Conservation (phyloP, 2,113 vertebrate genomes). For the Lichenostomus cassidix region DNA sequence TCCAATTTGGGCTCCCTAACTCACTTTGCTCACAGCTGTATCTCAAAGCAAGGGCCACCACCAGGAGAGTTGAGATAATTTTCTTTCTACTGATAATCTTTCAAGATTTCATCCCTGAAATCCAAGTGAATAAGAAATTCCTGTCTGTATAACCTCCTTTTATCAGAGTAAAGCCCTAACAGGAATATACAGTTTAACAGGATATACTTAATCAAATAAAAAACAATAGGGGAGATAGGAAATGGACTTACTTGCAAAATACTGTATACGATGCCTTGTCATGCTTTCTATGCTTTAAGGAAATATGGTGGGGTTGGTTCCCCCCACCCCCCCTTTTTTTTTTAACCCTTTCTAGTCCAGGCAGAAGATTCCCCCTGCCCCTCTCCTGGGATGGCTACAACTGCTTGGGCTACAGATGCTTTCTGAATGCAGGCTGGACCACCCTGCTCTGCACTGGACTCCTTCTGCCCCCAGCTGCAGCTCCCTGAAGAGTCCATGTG, state of each 20-base stretch:
- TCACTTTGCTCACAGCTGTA: neutral
- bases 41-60: neutral
- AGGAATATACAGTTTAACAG: constrained; percentile 84
- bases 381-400: neutral
- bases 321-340: neutral
- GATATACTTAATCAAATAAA: constrained; percentile 80
- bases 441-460: neutral
- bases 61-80: neutral
- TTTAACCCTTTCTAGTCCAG: neutral
- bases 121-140: neutral
- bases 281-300: constrained; percentile 19
- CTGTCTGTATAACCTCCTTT: constrained; percentile 33
- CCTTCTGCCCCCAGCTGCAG: neutral
- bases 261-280: constrained; percentile 54
- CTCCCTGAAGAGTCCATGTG: neutral
- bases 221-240: constrained; percentile 82
- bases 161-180: constrained; percentile 68
- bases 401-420: neutral
- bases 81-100: neutral
- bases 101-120: neutral
- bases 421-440: neutral
- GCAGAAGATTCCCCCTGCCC: neutral
- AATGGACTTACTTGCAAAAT: constrained; percentile 75
- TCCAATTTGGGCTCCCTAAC: neutral
- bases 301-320: neutral